Percentiles rank a stretch among this genome's conserved stretches.
These are phyloP conservation scores for Apocrypta bakeri DNA, from an alignment of 1,140 invertebrate genomes.

Conservation along the genomic window DNA sequence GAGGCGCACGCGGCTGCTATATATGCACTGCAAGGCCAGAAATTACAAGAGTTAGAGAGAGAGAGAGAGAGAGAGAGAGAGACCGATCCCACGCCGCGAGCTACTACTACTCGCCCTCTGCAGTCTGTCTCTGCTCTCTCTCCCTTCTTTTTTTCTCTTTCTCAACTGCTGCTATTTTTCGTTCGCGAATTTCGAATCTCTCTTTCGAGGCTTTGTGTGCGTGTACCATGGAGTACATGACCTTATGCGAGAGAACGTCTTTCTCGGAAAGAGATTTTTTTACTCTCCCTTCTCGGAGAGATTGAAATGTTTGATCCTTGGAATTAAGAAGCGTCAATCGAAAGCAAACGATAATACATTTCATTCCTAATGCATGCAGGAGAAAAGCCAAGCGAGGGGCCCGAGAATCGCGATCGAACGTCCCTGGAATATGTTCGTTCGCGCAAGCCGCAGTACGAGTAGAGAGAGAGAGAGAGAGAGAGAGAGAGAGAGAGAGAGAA, in stretches of 20 bases:
- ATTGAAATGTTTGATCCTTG: no score
- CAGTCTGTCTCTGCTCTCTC: not conserved
- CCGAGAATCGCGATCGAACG: not conserved
- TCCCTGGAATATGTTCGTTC: not conserved
- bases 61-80: constrained; percentile 3
- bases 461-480: no score
- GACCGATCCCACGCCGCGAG: constrained; percentile 6
- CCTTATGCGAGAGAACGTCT: no score
- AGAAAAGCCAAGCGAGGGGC: not conserved
- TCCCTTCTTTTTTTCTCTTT: not conserved
- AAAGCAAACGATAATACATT: no score
- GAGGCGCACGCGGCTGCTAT: not conserved
- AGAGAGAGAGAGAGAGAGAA: no score
- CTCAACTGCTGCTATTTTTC: not conserved
- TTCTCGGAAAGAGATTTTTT: no score
- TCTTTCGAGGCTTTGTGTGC: not conserved
- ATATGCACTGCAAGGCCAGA: not conserved
- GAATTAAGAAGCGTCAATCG: no score
- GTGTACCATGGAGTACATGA: no score
- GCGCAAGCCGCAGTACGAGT: not conserved
- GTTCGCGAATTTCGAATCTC: not conserved
- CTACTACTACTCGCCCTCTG: constrained; percentile 2
- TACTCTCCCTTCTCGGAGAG: no score
- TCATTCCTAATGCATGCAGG: no score
- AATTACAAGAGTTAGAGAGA: not conserved